Evolutionary conservation across 2,797 vertebrate genomes (phyloP).

Genomic region (Centroberyx gerrardi): DNA sequence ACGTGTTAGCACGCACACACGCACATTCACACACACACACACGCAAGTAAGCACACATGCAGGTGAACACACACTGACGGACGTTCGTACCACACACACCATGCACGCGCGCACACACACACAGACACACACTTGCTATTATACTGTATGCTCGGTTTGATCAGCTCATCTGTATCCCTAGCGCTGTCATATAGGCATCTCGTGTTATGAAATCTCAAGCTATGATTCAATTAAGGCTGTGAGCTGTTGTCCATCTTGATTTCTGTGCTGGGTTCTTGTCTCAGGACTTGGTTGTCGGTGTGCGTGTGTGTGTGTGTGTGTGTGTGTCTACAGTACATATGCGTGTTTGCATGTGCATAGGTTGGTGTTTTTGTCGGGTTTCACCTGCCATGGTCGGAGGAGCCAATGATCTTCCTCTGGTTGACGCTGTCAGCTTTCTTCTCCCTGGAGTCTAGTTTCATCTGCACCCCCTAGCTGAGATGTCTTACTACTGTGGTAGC

Average conservation of each 20-base stretch:
- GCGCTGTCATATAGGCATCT: slow-evolving; percentile 84
- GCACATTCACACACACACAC: slow-evolving; percentile 10
- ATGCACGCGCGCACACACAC: slow-evolving; percentile 34
- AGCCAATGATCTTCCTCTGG: slow-evolving; percentile 57
- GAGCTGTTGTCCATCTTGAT: slow-evolving; percentile 80
- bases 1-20: slow-evolving; percentile 37
- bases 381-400: slow-evolving; percentile 55
- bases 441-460: slow-evolving; percentile 63
- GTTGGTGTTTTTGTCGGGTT: slow-evolving; percentile 11
- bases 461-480: slow-evolving; percentile 47
- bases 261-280: slow-evolving; percentile 64
- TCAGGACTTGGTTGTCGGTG: slow-evolving; percentile 36
- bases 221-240: slow-evolving; percentile 91
- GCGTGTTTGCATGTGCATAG: not conserved
- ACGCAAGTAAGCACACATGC: slow-evolving; percentile 37
- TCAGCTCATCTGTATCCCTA: slow-evolving; percentile 76
- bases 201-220: slow-evolving; percentile 89
- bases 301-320: slow-evolving; percentile 57
- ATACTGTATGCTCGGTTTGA: slow-evolving; percentile 71
- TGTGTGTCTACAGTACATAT: slow-evolving; percentile 36
- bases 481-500: slow-evolving; percentile 43
- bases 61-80: slow-evolving; percentile 13
- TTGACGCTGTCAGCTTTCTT: slow-evolving; percentile 71
- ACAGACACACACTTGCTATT: slow-evolving; percentile 47
- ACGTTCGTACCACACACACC: not conserved